Percentiles rank a stretch among this genome's conserved stretches.
phyloP scores from a whole-genome alignment of 2,797 vertebrate genomes.

The Halcyon chelicuti region DNA sequence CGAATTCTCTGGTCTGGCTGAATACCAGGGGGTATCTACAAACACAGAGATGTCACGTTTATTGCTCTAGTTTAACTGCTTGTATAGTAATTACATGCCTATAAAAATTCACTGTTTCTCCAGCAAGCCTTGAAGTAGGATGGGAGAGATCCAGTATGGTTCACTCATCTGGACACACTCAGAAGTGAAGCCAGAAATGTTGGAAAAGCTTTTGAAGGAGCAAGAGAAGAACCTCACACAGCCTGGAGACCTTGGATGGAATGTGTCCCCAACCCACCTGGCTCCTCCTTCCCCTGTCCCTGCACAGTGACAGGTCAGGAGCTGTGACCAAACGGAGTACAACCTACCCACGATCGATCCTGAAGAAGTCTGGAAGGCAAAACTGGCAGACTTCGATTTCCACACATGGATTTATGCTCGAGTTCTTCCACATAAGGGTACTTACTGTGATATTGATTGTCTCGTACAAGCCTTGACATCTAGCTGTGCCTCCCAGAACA shows the following conservation, averaged over 20 bases:
- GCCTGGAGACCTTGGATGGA: not conserved
- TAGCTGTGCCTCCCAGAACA: slow-evolving; percentile 91
- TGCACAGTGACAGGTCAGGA: not conserved
- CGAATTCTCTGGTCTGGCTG: slow-evolving; percentile 92
- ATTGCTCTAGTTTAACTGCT: not conserved
- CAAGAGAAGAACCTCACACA: rapidly evolving
- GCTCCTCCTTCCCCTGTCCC: not conserved
- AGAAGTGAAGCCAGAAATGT: not conserved
- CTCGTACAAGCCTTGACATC: slow-evolving; percentile 93
- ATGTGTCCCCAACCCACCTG: not conserved
- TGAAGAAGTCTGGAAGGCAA: not conserved
- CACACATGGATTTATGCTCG: rapidly evolving
- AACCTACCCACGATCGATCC: not conserved
- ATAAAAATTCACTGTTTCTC: not conserved
- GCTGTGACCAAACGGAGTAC: not conserved
- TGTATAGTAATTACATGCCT: not conserved
- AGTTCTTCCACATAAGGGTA: not conserved
- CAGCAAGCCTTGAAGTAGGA: not conserved
- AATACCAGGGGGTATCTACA: slow-evolving; percentile 91
- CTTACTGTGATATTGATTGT: slow-evolving; percentile 90
- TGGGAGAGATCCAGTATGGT: not conserved
- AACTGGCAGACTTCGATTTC: not conserved
- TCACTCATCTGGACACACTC: not conserved
- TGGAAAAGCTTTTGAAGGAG: not conserved
- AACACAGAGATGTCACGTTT: not conserved